Conservation (phyloP, 1,140 invertebrate species). For the Acromyrmex heyeri region DNA sequence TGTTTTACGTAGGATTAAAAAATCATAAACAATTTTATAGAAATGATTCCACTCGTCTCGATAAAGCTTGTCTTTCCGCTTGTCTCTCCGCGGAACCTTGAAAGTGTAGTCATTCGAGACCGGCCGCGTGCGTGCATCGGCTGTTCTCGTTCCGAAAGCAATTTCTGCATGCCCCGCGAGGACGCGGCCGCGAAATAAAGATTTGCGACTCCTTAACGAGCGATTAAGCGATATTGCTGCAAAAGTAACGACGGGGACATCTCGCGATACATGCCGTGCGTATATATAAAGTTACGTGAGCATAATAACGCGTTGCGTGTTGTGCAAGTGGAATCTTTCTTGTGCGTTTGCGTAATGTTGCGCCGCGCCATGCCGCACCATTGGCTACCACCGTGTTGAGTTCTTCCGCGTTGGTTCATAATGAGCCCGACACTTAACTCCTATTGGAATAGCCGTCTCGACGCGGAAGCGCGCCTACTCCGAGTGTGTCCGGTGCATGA, state of each 20-base stretch:
- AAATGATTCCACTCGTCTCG: not conserved
- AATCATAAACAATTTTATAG: not conserved
- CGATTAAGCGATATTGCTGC: not conserved
- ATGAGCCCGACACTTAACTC: slow-evolving; percentile 37
- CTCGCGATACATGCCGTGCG: not conserved
- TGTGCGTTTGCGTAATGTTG: slow-evolving; percentile 56
- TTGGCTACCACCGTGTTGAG: slow-evolving; percentile 2
- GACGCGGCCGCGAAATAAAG: slow-evolving; percentile 30
- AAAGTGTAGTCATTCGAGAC: slow-evolving; percentile 16
- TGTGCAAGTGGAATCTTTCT: slow-evolving; percentile 62
- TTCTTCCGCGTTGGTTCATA: slow-evolving; percentile 60
- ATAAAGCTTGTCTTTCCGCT: not conserved
- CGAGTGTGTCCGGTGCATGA: not conserved
- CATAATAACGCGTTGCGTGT: slow-evolving; percentile 48
- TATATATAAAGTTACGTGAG: slow-evolving; percentile 53
- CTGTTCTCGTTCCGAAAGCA: not conserved
- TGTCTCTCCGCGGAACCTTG: slow-evolving; percentile 11
- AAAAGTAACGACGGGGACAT: not conserved
- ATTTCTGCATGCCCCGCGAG: not conserved
- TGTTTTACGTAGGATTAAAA: not conserved
- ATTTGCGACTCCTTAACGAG: slow-evolving; percentile 22
- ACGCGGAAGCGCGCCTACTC: slow-evolving; percentile 25
- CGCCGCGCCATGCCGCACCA: not conserved
- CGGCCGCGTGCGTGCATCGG: not conserved
- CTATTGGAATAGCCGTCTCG: slow-evolving; percentile 38